Evolutionary conservation across 2,888 invertebrate species (phyloP).

Genomic region (Apocheima hispidaria): DNA sequence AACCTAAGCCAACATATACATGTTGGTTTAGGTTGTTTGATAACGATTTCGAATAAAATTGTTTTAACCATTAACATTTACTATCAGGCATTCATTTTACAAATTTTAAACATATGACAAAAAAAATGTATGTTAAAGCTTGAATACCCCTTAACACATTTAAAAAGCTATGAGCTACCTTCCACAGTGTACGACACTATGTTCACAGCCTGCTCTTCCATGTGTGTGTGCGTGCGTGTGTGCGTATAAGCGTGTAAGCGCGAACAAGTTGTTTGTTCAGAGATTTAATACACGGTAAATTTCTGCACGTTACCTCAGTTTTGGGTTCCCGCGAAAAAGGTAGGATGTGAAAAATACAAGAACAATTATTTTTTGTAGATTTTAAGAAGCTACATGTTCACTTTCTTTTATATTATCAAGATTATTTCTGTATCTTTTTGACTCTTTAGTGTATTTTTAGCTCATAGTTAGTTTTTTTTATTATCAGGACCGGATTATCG

Average conservation of each 20-base stretch:
- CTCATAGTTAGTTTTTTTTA: too few species aligned
- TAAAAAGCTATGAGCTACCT: constrained; percentile 11
- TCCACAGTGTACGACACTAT: constrained; percentile 4
- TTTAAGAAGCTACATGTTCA: too few species aligned
- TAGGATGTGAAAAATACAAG: constrained; percentile 49
- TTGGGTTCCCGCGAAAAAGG: constrained; percentile 52
- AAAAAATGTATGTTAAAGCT: too few species aligned
- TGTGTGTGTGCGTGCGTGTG: constrained; percentile 13
- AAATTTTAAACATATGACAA: neutral
- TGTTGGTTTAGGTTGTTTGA: too few species aligned
- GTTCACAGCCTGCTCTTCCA: constrained; percentile 3
- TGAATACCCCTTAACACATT: constrained; percentile 15
- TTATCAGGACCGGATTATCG: too few species aligned
- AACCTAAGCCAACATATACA: too few species aligned
- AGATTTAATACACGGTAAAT: constrained; percentile 85
- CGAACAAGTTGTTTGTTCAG: constrained; percentile 85
- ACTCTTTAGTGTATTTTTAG: too few species aligned
- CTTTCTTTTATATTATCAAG: too few species aligned
- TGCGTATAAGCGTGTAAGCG: constrained; percentile 73
- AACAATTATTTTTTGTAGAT: neutral
- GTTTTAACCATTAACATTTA: too few species aligned
- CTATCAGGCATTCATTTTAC: too few species aligned
- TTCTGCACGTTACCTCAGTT: constrained; percentile 81
- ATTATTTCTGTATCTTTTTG: too few species aligned
- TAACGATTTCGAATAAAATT: too few species aligned